Conservation (phyloP, 1,140 invertebrate species). For the Dolichoris vasculosae region DNA sequence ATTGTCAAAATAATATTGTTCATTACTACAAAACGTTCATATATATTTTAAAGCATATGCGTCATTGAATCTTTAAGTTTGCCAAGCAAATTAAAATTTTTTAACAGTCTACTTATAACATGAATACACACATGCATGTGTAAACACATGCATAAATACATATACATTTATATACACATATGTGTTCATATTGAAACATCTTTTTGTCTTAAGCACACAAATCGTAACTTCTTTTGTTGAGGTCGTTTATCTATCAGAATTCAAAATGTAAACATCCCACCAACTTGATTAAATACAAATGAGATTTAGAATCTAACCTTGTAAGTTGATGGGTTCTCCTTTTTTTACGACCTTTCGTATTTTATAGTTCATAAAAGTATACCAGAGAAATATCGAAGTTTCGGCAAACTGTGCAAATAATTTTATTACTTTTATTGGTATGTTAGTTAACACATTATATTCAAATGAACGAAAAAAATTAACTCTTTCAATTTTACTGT, state of each 20-base stretch:
- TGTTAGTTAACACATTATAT: too few relatives aligned
- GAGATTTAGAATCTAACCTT: conserved; percentile 13
- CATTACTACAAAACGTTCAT: not conserved
- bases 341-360: not conserved
- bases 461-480: too few relatives aligned
- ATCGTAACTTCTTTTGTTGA: conserved; percentile 7
- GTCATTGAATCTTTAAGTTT: not conserved
- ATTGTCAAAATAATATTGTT: not conserved
- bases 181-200: not conserved
- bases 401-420: conserved; percentile 25
- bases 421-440: not conserved
- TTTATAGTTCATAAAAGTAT: not conserved
- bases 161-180: not conserved
- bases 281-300: conserved; percentile 33
- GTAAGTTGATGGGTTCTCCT: not conserved
- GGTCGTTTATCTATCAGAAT: conserved; percentile 15
- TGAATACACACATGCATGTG: not conserved
- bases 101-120: not conserved
- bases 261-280: not conserved
- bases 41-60: not conserved
- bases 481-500: too few relatives aligned
- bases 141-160: not conserved
- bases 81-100: not conserved
- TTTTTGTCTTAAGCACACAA: conserved; percentile 7
- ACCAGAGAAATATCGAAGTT: not conserved